These are phyloP conservation scores for Polyodon spathula DNA, from an alignment of 2,113 vertebrate genomes.

Conservation along the genomic window DNA sequence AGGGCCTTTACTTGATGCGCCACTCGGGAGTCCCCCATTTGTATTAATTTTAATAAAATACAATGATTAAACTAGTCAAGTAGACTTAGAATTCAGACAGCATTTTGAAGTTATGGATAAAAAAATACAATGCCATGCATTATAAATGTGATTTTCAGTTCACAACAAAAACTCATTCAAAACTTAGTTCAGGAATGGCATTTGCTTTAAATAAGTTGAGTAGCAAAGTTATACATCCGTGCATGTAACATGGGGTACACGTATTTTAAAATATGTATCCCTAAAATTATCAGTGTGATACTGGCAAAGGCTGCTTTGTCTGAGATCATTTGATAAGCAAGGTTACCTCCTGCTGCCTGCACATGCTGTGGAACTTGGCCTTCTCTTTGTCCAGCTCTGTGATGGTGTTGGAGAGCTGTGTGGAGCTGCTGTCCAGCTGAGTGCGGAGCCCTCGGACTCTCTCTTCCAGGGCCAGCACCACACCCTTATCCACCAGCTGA, in stretches of 20 bases:
- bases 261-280: too few relatives aligned
- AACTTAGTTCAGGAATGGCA: neutral
- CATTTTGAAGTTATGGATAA: too few relatives aligned
- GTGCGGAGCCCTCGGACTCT: constrained; percentile 45
- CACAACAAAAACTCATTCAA: neutral
- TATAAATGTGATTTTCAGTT: too few relatives aligned
- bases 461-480: constrained; percentile 50
- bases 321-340: constrained; percentile 12
- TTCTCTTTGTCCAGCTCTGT: constrained; percentile 71
- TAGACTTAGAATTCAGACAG: too few relatives aligned
- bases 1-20: too few relatives aligned
- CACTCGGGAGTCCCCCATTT: too few relatives aligned
- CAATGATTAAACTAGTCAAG: too few relatives aligned
- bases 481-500: constrained; percentile 35
- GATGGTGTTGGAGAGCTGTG: constrained; percentile 51
- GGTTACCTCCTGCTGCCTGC: constrained; percentile 76
- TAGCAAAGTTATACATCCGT: too few relatives aligned
- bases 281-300: neutral
- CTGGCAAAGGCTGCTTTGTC: neutral
- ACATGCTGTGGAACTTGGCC: constrained; percentile 62
- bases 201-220: too few relatives aligned
- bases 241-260: too few relatives aligned
- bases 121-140: too few relatives aligned
- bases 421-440: constrained; percentile 34
- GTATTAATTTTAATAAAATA: too few relatives aligned